phyloP scores from a whole-genome alignment of 2,113 vertebrate species.

The Plestiodon gilberti region DNA sequence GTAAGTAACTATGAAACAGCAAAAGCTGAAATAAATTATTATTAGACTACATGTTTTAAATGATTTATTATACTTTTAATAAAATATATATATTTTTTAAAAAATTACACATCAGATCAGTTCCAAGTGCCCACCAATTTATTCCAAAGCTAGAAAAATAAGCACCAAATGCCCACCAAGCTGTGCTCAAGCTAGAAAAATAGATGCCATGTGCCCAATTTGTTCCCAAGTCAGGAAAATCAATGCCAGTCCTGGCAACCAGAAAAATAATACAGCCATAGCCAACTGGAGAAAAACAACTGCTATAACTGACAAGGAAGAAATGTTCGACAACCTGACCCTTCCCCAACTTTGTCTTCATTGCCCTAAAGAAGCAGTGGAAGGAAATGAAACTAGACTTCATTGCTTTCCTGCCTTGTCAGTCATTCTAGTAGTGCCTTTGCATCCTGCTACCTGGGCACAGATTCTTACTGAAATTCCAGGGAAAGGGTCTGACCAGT shows the following conservation, averaged over 20 bases:
- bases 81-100: background rate
- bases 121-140: background rate
- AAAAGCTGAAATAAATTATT: background rate
- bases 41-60: background rate
- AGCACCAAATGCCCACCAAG: background rate
- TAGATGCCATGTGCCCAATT: constrained; percentile 1
- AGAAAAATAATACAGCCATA: background rate
- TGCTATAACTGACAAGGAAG: background rate
- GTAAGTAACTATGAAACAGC: constrained; percentile 21
- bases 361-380: background rate
- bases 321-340: background rate
- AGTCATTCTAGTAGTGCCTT: background rate
- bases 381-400: background rate
- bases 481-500: background rate
- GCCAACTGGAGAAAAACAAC: background rate
- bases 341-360: background rate
- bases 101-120: background rate
- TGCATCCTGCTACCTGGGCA: background rate
- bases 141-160: background rate
- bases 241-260: background rate
- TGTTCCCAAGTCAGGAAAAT: constrained; percentile 3
- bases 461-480: background rate
- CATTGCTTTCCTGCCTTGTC: background rate
- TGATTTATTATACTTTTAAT: background rate
- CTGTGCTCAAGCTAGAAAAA: background rate